Conservation (phyloP, 2,113 vertebrate species). For the Dermatemys mawii region DNA sequence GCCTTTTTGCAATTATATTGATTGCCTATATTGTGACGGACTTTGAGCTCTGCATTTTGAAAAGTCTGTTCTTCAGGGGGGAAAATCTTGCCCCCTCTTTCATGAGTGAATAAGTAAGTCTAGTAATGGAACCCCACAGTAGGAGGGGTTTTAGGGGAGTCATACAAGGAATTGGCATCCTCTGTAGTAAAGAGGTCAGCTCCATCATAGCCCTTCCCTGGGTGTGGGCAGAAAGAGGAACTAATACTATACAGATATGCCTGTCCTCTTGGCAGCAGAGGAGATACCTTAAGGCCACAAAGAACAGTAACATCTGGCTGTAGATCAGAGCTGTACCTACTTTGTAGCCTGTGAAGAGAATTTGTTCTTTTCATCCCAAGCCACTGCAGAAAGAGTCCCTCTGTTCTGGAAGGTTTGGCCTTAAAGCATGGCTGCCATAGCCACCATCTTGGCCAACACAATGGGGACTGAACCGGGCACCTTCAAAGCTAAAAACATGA, state of each 20-base stretch:
- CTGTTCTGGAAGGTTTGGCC: background rate
- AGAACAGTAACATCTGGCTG: background rate
- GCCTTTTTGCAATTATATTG: background rate
- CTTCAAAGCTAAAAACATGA: background rate
- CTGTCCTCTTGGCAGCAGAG: background rate
- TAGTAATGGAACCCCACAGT: background rate
- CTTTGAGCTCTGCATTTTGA: background rate
- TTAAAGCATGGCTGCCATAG: background rate
- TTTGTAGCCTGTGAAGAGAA: background rate
- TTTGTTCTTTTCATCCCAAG: background rate
- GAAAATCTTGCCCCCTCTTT: background rate
- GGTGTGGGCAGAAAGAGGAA: background rate
- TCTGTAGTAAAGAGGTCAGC: background rate
- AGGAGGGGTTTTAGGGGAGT: background rate
- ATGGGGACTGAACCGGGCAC: background rate
- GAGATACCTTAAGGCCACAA: background rate
- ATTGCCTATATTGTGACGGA: background rate
- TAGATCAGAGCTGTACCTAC: background rate
- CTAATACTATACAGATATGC: background rate
- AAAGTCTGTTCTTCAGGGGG: background rate
- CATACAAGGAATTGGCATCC: background rate
- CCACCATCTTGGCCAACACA: background rate
- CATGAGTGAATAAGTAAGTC: background rate
- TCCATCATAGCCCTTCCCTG: background rate
- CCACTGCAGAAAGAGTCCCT: background rate